phyloP scores from a whole-genome alignment of 1,140 invertebrate species.

The Orussus abietinus region DNA sequence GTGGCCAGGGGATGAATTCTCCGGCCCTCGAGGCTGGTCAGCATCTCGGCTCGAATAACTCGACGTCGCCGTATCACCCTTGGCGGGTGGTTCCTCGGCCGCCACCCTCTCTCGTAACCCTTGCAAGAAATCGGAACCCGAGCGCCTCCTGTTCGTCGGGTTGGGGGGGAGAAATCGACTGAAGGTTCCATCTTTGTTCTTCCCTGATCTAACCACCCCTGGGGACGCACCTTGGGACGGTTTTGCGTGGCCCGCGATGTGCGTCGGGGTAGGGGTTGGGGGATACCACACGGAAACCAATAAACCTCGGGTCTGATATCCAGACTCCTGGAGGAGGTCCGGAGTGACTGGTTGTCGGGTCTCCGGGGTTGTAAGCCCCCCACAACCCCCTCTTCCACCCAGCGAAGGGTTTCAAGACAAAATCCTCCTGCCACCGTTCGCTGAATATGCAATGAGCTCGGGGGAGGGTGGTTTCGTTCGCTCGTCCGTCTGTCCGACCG shows the following conservation, averaged over 20 bases:
- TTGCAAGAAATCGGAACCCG: no score
- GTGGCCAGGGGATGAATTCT: slow-evolving; percentile 26
- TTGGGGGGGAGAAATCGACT: no score
- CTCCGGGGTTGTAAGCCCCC: background rate
- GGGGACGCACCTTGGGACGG: background rate
- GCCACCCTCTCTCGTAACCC: no score
- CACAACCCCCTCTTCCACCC: background rate
- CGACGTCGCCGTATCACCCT: slow-evolving; percentile 23
- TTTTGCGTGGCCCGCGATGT: slow-evolving; percentile 9
- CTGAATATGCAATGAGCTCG: slow-evolving; percentile 51
- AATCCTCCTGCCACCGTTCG: slow-evolving; percentile 30
- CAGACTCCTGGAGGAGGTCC: slow-evolving; percentile 16
- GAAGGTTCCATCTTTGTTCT: no score
- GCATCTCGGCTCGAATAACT: slow-evolving; percentile 32
- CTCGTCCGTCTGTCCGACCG: slow-evolving; percentile 27
- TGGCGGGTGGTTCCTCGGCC: no score
- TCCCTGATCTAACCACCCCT: slow-evolving; percentile 1
- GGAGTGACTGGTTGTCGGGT: slow-evolving; percentile 28
- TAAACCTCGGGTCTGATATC: slow-evolving; percentile 37
- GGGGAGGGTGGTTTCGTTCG: slow-evolving; percentile 28
- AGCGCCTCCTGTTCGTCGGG: no score
- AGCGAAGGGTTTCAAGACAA: slow-evolving; percentile 30
- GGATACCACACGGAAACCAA: slow-evolving; percentile 39
- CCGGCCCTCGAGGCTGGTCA: slow-evolving; percentile 14
- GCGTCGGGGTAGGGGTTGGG: slow-evolving; percentile 5